Conservation (phyloP, 2,888 invertebrate species). For the Stenchaetothrips biformis region DNA sequence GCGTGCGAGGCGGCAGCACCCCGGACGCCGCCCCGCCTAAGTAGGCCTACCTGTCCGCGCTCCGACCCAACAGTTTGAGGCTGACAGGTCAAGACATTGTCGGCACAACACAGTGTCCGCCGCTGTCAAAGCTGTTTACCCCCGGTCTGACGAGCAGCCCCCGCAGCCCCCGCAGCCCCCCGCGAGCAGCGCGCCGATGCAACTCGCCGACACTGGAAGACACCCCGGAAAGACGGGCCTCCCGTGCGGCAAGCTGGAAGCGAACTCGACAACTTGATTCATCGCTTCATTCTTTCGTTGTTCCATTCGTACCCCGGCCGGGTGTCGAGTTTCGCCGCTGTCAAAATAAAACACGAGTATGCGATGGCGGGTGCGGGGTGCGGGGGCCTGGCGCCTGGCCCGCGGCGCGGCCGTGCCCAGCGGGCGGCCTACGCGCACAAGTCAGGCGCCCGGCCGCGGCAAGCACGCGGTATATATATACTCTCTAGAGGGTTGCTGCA, state of each 20-base stretch:
- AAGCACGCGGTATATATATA: too few species aligned
- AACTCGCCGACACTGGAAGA: too few species aligned
- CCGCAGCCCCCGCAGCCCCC: neutral
- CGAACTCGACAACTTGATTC: too few species aligned
- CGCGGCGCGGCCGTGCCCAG: neutral
- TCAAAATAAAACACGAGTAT: too few species aligned
- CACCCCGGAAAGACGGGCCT: too few species aligned
- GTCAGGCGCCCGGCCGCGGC: neutral
- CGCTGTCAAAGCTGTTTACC: slow-evolving; percentile 12
- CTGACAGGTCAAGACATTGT: slow-evolving; percentile 14
- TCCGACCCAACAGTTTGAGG: neutral
- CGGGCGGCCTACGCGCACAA: neutral
- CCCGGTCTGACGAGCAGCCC: neutral
- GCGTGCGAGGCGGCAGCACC: neutral
- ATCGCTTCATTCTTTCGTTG: too few species aligned
- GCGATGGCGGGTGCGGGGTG: too few species aligned
- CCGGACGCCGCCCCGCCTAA: neutral
- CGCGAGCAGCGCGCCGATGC: too few species aligned
- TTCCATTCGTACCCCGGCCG: too few species aligned
- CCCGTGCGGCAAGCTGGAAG: too few species aligned
- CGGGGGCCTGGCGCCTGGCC: neutral
- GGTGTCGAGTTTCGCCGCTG: too few species aligned
- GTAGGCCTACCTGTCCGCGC: neutral
- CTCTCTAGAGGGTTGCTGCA: too few species aligned
- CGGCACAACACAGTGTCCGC: neutral